phyloP scores from a whole-genome alignment of 2,113 vertebrate species.

The Greenwoodochromis staneri region DNA sequence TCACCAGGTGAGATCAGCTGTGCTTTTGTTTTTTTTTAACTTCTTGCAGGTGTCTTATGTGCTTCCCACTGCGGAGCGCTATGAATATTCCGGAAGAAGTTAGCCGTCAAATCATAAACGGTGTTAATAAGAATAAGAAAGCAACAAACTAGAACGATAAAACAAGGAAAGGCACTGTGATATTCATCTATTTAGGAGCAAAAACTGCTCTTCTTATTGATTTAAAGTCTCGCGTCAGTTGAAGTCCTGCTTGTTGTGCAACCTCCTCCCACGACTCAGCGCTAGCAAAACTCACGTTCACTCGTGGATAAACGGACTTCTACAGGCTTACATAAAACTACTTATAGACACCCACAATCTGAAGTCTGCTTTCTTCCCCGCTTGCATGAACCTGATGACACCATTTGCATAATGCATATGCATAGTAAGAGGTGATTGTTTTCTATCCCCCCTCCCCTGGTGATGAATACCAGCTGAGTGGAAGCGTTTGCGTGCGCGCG shows the following conservation, averaged over 20 bases:
- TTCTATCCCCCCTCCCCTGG: not conserved
- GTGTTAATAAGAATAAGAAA: not conserved
- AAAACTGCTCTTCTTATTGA: not conserved
- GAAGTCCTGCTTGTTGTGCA: not conserved
- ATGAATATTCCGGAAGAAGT: not conserved
- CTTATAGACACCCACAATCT: not conserved
- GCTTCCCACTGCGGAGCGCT: not conserved
- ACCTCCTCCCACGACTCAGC: not conserved
- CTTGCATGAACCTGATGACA: constrained; percentile 1
- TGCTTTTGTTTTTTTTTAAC: not conserved
- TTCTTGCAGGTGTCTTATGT: not conserved
- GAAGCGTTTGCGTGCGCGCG: not conserved
- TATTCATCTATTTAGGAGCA: not conserved
- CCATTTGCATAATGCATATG: constrained; percentile 46
- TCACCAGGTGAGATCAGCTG: constrained; percentile 62
- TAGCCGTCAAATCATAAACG: not conserved
- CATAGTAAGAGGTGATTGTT: not conserved
- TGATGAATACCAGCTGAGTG: not conserved
- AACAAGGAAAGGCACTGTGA: not conserved
- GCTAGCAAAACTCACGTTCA: not conserved
- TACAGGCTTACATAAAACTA: not conserved
- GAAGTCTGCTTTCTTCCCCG: not conserved
- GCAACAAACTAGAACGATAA: not conserved
- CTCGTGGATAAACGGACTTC: not conserved
- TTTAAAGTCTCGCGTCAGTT: not conserved